phyloP scores from a whole-genome alignment of 2,888 invertebrate genomes.

The Biston betularia region DNA sequence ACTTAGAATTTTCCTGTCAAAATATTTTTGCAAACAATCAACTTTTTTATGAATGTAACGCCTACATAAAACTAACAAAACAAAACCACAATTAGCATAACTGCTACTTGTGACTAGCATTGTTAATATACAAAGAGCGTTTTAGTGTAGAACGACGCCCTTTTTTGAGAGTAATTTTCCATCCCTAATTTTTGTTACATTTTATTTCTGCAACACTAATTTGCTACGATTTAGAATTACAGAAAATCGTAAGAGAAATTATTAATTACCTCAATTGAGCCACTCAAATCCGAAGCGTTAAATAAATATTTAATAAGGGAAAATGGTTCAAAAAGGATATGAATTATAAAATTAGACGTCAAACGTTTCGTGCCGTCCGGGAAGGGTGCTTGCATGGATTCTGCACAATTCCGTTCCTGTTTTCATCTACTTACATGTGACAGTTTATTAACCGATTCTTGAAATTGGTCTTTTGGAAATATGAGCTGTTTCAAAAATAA shows the following conservation, averaged over 20 bases:
- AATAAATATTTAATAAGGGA: conserved; percentile 79
- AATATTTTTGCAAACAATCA: conserved; percentile 85
- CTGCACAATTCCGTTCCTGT: conserved; percentile 57
- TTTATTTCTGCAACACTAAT: conserved; percentile 21
- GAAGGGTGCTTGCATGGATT: conserved; percentile 75
- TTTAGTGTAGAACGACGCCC: conserved; percentile 35
- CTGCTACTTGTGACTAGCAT: conserved; percentile 66
- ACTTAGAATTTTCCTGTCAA: conserved; percentile 81
- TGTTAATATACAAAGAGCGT: conserved; percentile 47
- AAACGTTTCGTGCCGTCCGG: conserved; percentile 75
- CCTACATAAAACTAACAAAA: conserved; percentile 76
- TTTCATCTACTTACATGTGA: conserved; percentile 45
- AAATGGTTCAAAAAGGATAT: conserved; percentile 81
- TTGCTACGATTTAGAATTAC: conserved; percentile 44
- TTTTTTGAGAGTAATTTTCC: not conserved
- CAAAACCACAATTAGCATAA: conserved; percentile 86
- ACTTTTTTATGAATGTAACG: conserved; percentile 59
- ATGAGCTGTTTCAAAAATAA: too few species aligned
- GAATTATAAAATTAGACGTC: conserved; percentile 81
- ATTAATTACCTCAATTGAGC: conserved; percentile 69
- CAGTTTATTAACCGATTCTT: conserved; percentile 53
- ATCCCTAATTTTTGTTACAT: not conserved
- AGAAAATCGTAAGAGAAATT: conserved; percentile 56
- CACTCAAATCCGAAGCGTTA: conserved; percentile 69
- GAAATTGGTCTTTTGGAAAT: conserved; percentile 71